Base-by-base conservation (phyloP, 92 coral and sea anemone genomes). In the Phymanthus crucifer region DNA sequence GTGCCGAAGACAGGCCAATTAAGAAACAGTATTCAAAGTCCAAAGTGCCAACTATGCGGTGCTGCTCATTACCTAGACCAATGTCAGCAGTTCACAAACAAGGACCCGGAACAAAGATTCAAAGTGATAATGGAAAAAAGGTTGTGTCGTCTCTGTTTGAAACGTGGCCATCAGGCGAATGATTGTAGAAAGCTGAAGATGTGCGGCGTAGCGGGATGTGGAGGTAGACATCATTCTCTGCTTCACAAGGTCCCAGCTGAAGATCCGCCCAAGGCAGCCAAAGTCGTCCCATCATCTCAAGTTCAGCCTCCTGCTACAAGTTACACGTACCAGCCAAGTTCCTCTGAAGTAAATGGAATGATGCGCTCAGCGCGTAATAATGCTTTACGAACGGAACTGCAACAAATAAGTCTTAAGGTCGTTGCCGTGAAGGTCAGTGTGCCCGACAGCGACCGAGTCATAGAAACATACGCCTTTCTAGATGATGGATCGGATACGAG, bases 401-500 rank as follows among this genome's bases (percentile, higher is more conserved):
- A 40, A 12, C 57, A 81, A 31, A 77, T 87, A 35, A 77, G 84
- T 75, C 78, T 87, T 57, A 87, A 87, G 57, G 80, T 83, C 23
- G 87, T 87, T 40, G 82, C 91, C 19, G 91, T 78, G 61, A 83
- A 75, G 70, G 87, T 87, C 72, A 79, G 80, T 38, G 87, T 71
- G 37, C 78, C 83, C 35, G 78, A 74, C 37, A 16, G 83, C 9
- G 29, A 76, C 17, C 69, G 36, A 65, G 73, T 35, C 16, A 78
- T 87, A 31, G 68, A 54, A 34, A 87, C 91, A 66, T 87, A 88
- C 66, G 87, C 88, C 68, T 88, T 83, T 83, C 81, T 87, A 8
- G 91, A 87, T 79, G 81, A 80, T 40, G 86, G 88, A 24, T 88
- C 88, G 50, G 91, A 88, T 67, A 83, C 91, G 27, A 88, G 74